These are phyloP conservation scores for Nemapogon koenigi DNA, from an alignment of 2,888 invertebrate genomes.

Conservation along the genomic window DNA sequence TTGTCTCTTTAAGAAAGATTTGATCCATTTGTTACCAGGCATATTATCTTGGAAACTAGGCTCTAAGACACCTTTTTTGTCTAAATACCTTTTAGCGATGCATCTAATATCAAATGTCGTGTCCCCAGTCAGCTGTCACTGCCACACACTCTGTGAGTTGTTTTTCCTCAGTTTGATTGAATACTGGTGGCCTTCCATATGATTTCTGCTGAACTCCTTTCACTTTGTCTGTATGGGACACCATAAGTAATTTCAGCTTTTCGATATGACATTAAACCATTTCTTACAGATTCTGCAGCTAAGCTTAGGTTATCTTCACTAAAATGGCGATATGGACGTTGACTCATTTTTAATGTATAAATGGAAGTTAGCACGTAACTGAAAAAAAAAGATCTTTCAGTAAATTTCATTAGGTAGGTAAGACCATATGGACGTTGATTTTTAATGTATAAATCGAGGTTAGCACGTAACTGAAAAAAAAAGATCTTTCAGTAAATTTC, in stretches of 20 bases:
- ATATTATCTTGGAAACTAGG: neutral
- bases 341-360: too few relatives aligned
- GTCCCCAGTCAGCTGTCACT: neutral
- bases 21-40: slow-evolving; percentile 1
- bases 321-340: slow-evolving; percentile 6
- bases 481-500: too few relatives aligned
- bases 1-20: slow-evolving; percentile 1
- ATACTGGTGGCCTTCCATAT: neutral
- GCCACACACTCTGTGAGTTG: neutral
- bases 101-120: neutral
- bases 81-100: slow-evolving; percentile 2
- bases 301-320: neutral
- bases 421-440: too few relatives aligned
- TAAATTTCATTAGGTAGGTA: too few relatives aligned
- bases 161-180: neutral
- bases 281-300: neutral
- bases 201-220: neutral
- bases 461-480: too few relatives aligned
- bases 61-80: neutral
- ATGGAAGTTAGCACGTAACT: too few relatives aligned
- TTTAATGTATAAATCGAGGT: too few relatives aligned
- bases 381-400: too few relatives aligned
- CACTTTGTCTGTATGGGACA: too few relatives aligned
- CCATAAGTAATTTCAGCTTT: slow-evolving; percentile 2
- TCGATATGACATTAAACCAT: neutral